Evolutionary conservation across 2,888 invertebrate species (phyloP).

Genomic region (Volucella inflata): DNA sequence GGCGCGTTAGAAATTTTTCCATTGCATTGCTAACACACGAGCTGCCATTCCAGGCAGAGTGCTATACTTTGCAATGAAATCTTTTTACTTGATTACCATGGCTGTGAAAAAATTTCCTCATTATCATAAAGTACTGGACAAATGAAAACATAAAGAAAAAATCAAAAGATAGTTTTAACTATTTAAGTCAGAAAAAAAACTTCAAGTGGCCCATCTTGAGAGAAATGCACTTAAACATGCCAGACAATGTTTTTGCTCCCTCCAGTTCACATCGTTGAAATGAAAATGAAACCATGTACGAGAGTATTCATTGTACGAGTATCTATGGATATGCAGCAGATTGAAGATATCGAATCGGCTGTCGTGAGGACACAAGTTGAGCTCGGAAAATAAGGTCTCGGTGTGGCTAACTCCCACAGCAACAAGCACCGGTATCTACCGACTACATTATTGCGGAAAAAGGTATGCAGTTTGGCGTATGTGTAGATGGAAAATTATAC

Average conservation of each 20-base stretch:
- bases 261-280: slow-evolving; percentile 25
- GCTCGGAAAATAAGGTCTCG: slow-evolving; percentile 55
- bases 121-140: slow-evolving; percentile 51
- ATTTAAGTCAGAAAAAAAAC: slow-evolving; percentile 23
- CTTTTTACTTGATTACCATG: slow-evolving; percentile 36
- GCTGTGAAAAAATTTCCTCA: slow-evolving; percentile 55
- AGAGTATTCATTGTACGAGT: neutral
- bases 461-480: slow-evolving; percentile 40
- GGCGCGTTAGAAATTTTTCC: slow-evolving; percentile 31
- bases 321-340: neutral
- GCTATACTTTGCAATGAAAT: slow-evolving; percentile 56
- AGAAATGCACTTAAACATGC: slow-evolving; percentile 54
- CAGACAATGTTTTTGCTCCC: slow-evolving; percentile 9
- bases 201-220: slow-evolving; percentile 52
- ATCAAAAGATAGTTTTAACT: slow-evolving; percentile 9
- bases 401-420: slow-evolving; percentile 68
- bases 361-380: slow-evolving; percentile 38
- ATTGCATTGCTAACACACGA: slow-evolving; percentile 1
- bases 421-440: too few relatives aligned
- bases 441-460: slow-evolving; percentile 28
- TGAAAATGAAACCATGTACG: slow-evolving; percentile 60
- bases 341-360: slow-evolving; percentile 6
- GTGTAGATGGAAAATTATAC: slow-evolving; percentile 30
- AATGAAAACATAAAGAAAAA: neutral
- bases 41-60: slow-evolving; percentile 61